Conservation (phyloP, 2,797 vertebrate species). For the Lepus townsendii region DNA sequence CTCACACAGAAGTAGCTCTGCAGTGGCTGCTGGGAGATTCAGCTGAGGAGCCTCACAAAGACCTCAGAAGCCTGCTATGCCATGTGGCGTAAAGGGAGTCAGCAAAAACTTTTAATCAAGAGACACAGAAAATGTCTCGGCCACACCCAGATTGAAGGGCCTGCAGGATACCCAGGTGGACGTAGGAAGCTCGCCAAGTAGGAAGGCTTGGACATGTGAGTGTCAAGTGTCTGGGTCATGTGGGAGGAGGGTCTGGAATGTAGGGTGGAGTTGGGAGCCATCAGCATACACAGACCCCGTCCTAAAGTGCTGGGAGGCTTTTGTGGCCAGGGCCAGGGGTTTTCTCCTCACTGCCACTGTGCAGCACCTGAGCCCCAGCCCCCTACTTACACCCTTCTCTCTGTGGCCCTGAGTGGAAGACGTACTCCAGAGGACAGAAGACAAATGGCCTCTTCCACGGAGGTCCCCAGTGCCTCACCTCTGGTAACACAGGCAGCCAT, state of each 20-base stretch:
- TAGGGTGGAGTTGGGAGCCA: not conserved
- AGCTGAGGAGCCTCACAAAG: not conserved
- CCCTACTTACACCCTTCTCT: not conserved
- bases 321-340: not conserved
- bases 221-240: not conserved
- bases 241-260: not conserved
- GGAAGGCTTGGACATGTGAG: not conserved
- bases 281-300: not conserved
- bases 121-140: not conserved
- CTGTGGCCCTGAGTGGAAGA: not conserved
- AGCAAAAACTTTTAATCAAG: not conserved
- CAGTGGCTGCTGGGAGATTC: not conserved
- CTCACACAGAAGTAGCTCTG: not conserved
- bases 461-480: not conserved
- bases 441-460: not conserved
- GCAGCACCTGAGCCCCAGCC: not conserved
- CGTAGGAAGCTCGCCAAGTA: too few species aligned
- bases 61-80: not conserved
- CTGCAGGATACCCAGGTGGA: too few species aligned
- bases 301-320: not conserved
- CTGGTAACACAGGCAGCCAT: not conserved
- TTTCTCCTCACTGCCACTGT: not conserved
- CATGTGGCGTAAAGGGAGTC: not conserved
- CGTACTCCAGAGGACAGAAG: not conserved
- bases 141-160: too few species aligned